Evolutionary conservation across 1,140 invertebrate species (phyloP), one percentile per base, ranked within the genome.

Genomic region (Camponotus floridanus): DNA sequence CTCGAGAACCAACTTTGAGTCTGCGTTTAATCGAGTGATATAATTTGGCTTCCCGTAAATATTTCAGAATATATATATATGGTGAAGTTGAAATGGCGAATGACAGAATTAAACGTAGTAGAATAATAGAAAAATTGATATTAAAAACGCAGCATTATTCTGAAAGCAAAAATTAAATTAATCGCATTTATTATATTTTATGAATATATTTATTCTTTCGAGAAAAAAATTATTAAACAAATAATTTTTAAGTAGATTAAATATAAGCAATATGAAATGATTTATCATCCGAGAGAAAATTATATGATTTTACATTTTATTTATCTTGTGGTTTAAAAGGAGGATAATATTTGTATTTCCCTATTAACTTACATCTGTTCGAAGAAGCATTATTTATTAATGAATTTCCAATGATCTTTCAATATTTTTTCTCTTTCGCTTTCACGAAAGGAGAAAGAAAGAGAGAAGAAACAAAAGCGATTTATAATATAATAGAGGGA

Each of bases 371-470:
- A 62, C 9, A 11, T 31, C 57, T 76, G 2, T 11, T 76, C 36
- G 71, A 76, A 59, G 59, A 59, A 76, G 48, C 9, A 45, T 21
- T 42, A 33, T 61, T 87, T 73, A 67, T 85, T 85, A 36, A 51
- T 13, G 21, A 55, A 80, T 88, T 89, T 48, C 2, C 36, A 86
- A 88, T 76, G 51, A 31, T 18, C 15, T 67, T 15, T 7, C 48
- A 15, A 67, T 39, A 31, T 36, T 71, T 81, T 57, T 61, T 9
- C 55, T 83, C 74, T 88, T 86, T 86, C 79, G 61, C 79, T 87
- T 61, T 81, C 59, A 64, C 55, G 57, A 13, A 74, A 61, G 36
- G 73, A 83, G 84, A 90, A 78, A 74, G 61, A 62, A 78, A 87
- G 80, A 90, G 11, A 36, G 26, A 21, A 5, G 57, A 76, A 76